Percentiles rank a stretch among this genome's conserved stretches.
phyloP scores from a whole-genome alignment of 2,797 vertebrate species.

The Eulemur albifrons region DNA sequence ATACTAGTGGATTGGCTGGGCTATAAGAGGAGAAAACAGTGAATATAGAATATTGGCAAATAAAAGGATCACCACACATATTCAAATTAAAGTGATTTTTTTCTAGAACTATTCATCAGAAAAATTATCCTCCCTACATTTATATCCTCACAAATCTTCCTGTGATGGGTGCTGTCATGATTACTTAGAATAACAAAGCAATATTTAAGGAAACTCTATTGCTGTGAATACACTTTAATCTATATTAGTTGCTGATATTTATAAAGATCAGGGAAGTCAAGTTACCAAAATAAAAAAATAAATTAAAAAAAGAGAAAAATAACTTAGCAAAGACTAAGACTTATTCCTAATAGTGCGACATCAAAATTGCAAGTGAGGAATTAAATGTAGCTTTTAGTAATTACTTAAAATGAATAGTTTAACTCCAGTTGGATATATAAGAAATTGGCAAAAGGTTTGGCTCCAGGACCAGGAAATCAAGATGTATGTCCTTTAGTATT shows the following conservation, averaged over 20 bases:
- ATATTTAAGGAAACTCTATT: neutral
- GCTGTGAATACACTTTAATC: neutral
- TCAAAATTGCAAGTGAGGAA: neutral
- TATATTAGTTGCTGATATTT: neutral
- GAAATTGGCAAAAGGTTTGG: neutral
- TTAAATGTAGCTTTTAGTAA: neutral
- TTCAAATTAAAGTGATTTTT: neutral
- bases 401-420: neutral
- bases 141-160: neutral
- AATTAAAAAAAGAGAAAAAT: neutral
- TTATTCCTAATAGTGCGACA: neutral
- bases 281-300: neutral
- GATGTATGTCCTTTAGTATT: too few relatives aligned
- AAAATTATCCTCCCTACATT: neutral
- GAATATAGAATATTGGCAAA: neutral
- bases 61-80: neutral
- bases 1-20: neutral
- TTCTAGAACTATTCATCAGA: too few relatives aligned
- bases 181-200: neutral
- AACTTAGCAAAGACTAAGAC: neutral
- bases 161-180: neutral
- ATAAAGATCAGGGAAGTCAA: neutral
- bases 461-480: neutral
- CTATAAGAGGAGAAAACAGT: neutral
- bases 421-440: neutral